Conservation (phyloP, 2,888 invertebrate species). For the Aquatica leii region DNA sequence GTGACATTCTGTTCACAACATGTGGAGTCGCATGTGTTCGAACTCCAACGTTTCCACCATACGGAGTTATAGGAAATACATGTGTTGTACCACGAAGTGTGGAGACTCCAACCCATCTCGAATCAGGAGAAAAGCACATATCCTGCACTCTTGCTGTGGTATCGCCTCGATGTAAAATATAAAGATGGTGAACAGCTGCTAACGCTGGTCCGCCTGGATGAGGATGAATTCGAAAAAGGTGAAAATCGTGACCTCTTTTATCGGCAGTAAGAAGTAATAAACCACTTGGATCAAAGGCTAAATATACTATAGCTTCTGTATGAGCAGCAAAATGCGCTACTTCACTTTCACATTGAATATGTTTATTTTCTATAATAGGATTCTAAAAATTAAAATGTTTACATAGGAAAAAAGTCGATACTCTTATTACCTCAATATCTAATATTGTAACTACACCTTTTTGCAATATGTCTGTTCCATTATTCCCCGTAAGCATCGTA, state of each 20-base stretch:
- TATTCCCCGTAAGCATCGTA: constrained; percentile 48
- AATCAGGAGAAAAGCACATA: constrained; percentile 90
- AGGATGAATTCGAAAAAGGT: constrained; percentile 93
- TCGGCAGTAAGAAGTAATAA: constrained; percentile 91
- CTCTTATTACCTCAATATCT: constrained; percentile 73
- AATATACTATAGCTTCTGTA: constrained; percentile 85
- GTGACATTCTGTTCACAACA: constrained; percentile 92
- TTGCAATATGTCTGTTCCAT: constrained; percentile 68
- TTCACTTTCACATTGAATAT: constrained; percentile 72
- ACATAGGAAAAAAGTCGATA: no score
- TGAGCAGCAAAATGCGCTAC: constrained; percentile 91
- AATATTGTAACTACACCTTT: constrained; percentile 90
- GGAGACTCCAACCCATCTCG: constrained; percentile 95
- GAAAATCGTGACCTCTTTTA: constrained; percentile 92
- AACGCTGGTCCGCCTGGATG: constrained; percentile 84
- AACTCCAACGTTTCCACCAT: constrained; percentile 90
- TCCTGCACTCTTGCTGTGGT: constrained; percentile 96
- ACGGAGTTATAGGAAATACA: constrained; percentile 95
- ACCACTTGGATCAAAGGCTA: constrained; percentile 92
- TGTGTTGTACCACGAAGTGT: constrained; percentile 97
- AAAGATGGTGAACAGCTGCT: constrained; percentile 93
- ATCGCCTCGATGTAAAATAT: constrained; percentile 93
- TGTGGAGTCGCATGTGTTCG: constrained; percentile 94
- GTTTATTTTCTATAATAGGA: constrained; percentile 36
- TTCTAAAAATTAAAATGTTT: constrained; percentile 18